Evolutionary conservation across 2,797 vertebrate species (phyloP).

Genomic region (Eospalax fontanierii): DNA sequence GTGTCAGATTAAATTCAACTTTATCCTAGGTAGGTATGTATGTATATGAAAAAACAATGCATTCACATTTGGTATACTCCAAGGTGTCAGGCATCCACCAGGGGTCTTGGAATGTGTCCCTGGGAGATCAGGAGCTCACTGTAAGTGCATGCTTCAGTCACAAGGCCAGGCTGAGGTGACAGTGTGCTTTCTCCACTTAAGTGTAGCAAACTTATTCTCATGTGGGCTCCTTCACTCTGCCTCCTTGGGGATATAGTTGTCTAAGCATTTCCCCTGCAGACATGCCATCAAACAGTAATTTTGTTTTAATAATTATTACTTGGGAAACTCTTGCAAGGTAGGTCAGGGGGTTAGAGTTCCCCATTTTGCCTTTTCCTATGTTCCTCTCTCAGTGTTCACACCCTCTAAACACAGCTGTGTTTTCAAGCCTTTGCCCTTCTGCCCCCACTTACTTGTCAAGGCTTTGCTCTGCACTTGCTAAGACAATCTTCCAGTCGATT

Average conservation of each 20-base stretch:
- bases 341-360: neutral
- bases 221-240: too few species aligned
- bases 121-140: too few species aligned
- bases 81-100: neutral
- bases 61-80: neutral
- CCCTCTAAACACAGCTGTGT: neutral
- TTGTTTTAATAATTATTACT: neutral
- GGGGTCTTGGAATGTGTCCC: too few species aligned
- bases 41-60: neutral
- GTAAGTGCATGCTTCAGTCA: too few species aligned
- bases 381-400: neutral
- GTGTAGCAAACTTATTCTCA: too few species aligned
- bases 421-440: neutral
- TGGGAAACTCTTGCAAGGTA: neutral
- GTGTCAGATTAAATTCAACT: neutral
- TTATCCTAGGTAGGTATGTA: neutral
- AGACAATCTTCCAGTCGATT: neutral
- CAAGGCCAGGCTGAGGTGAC: too few species aligned
- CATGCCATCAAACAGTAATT: neutral
- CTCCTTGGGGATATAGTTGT: too few species aligned
- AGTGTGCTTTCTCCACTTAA: too few species aligned
- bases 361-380: too few species aligned
- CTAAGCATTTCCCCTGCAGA: too few species aligned
- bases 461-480: neutral
- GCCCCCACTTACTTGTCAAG: neutral